Conservation (phyloP, 2,113 vertebrate genomes). For the Corythaixoides concolor region DNA sequence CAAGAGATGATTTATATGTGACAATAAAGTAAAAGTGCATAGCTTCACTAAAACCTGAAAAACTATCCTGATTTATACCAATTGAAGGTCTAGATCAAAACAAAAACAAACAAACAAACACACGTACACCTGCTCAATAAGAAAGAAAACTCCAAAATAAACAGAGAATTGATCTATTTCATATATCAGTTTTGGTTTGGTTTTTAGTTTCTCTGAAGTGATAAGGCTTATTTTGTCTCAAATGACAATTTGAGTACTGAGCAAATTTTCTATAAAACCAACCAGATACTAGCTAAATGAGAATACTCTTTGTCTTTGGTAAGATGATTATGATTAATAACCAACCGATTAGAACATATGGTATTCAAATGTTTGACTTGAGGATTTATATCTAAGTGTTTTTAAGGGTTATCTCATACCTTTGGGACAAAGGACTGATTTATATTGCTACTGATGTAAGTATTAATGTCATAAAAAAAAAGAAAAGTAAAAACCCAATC, state of each 20-base stretch:
- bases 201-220: background rate
- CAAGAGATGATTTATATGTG: background rate
- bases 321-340: background rate
- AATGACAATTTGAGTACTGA: background rate
- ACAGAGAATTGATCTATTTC: background rate
- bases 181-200: background rate
- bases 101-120: background rate
- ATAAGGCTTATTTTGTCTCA: background rate
- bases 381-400: background rate
- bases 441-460: background rate
- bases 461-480: background rate
- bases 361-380: background rate
- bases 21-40: background rate
- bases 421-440: background rate
- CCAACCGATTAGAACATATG: background rate
- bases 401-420: background rate
- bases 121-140: background rate
- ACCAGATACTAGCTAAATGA: background rate
- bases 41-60: background rate
- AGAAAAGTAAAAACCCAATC: background rate
- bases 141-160: background rate
- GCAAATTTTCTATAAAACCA: background rate
- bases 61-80: background rate
- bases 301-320: background rate
- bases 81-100: background rate